phyloP scores from a whole-genome alignment of 2,888 invertebrate genomes.

The Dascillus cervinus region DNA sequence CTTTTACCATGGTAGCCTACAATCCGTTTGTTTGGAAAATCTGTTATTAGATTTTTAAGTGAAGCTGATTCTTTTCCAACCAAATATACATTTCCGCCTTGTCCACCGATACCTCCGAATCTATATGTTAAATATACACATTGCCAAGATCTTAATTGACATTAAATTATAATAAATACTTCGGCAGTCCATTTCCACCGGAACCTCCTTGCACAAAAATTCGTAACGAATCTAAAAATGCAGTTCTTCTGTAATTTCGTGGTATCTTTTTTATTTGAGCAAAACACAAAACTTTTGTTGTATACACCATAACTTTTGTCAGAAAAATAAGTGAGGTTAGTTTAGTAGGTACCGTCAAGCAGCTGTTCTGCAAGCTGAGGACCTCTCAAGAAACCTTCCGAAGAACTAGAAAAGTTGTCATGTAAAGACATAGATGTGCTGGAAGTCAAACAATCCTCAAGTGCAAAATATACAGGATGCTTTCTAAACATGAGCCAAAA shows the following conservation, averaged over 20 bases:
- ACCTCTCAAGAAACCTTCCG: too few species aligned
- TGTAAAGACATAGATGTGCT: too few species aligned
- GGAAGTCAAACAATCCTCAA: too few species aligned
- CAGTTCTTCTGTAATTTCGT: slow-evolving; percentile 45
- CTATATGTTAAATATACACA: slow-evolving; percentile 43
- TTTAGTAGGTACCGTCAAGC: too few species aligned
- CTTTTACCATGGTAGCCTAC: slow-evolving; percentile 65
- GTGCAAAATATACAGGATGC: too few species aligned
- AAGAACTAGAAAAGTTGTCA: too few species aligned
- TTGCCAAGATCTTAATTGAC: slow-evolving; percentile 2
- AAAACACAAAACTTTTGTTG: slow-evolving; percentile 40
- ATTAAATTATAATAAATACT: slow-evolving; percentile 34
- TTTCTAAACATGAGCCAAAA: too few species aligned
- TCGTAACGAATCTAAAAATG: slow-evolving; percentile 74
- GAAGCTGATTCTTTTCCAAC: slow-evolving; percentile 55
- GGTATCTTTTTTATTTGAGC: slow-evolving; percentile 44
- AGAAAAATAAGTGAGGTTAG: too few species aligned
- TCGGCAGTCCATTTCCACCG: slow-evolving; percentile 67
- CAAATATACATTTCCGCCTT: slow-evolving; percentile 79
- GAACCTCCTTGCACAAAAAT: slow-evolving; percentile 75
- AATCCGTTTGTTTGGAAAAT: slow-evolving; percentile 52
- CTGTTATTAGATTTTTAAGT: slow-evolving; percentile 47
- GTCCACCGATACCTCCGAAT: slow-evolving; percentile 85
- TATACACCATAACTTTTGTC: slow-evolving; percentile 44
- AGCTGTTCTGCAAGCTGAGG: too few species aligned